Base-by-base conservation (phyloP, 2,113 vertebrate genomes). In the Jacana jacana region DNA sequence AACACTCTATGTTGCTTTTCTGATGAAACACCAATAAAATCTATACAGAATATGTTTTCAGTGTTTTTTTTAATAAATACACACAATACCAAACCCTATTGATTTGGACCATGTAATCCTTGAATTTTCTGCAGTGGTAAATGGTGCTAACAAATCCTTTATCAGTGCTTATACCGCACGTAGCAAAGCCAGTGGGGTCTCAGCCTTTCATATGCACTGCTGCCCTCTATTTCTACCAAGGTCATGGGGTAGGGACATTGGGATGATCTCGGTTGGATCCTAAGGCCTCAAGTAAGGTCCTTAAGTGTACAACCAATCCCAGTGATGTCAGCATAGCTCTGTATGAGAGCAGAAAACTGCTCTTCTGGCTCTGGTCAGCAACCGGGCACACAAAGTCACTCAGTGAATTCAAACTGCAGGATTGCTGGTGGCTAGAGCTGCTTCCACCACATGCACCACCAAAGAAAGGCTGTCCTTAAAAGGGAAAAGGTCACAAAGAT, bases 51-150 rank as follows among this genome's bases (percentile, higher is more conserved):
- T 5, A 5, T 4, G 4, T 33, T 69, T 48, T 31, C 2, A 11
- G 40, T 65, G 69, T 17, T 35, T 79, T 35, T 79, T 89, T 72
- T 58, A 81, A 87, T 81, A 86, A 80, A 91, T 24, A 12, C 6
- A 25, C 23, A 39, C 1, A 0, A 20, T 11, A 37, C 13, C 31
- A 24, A 77, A 81, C 24, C 35, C 61, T 22, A 1, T 17, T 12
- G 22, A 17, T 40, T 18, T 13, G 11, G 17, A 44, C 13, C 30
- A 37, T 1, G 7, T 27, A 23, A 44, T 44, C 37, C 40, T 44
- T 51, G n/a, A 14, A 2, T 22, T 81, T n/a, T 33, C 30, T 30
- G 5, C 0, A 0, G 33, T 0, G 0, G 14, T 19, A 40, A 46
- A 5, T 3, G 3, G 9, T 18, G 40, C n/a, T 65, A 8, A 70